Evolutionary conservation across 1,140 invertebrate genomes (phyloP).

Genomic region (Bombus cullumanus): DNA sequence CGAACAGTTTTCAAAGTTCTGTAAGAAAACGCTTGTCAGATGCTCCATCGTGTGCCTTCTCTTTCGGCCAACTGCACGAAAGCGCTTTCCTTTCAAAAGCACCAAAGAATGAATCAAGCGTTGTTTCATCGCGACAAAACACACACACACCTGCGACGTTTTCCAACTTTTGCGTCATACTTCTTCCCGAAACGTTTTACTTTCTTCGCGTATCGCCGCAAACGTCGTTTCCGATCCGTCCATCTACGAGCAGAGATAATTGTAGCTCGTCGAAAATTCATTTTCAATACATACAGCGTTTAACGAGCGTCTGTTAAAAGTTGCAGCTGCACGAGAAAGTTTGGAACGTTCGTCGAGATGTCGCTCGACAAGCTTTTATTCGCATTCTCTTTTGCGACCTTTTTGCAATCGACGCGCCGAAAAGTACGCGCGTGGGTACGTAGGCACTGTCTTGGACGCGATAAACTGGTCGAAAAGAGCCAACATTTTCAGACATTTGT

Average conservation of each 20-base stretch:
- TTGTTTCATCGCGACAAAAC: neutral
- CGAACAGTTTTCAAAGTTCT: slow-evolving; percentile 24
- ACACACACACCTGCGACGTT: neutral
- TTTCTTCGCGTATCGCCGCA: neutral
- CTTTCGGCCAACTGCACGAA: neutral
- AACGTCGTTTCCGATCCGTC: neutral
- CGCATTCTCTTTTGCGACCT: no score
- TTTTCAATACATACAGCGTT: neutral
- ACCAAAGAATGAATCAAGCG: neutral
- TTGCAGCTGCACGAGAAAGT: neutral
- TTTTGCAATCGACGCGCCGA: no score
- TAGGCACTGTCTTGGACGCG: no score
- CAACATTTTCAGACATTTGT: no score
- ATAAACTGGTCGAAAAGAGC: no score
- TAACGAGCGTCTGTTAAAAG: neutral
- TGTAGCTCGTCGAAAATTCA: neutral
- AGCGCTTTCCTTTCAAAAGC: slow-evolving; percentile 28
- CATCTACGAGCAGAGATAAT: neutral
- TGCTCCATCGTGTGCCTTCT: neutral
- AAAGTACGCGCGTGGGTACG: neutral
- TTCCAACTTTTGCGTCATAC: neutral
- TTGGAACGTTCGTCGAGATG: neutral
- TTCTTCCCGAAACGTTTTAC: neutral
- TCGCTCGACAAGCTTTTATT: neutral
- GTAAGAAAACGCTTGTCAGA: neutral